Evolutionary conservation across 2,113 vertebrate species (phyloP), one percentile per base, ranked within the genome.

Genomic region (Gallinago paraguaiae): DNA sequence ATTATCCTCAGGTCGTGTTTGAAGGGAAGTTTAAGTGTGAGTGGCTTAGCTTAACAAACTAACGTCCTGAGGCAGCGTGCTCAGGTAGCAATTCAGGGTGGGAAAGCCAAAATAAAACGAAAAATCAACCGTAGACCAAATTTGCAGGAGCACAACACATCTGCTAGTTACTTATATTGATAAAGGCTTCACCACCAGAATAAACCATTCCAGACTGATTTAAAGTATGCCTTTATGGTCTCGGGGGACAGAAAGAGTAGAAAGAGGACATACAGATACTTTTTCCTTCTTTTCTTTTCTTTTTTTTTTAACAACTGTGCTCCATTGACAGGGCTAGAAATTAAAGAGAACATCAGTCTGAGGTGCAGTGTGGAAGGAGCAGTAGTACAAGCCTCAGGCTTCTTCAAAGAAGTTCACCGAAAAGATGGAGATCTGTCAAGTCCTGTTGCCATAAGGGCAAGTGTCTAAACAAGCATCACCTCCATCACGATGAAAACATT

Each of bases 51-150:
- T 53, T 53, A 53, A 35, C 45, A 43, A 51, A 31, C 17, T 10
- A 1, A 31, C 2, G 12, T 64, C 39, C 71, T 20, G 35, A 72
- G 53, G 48, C 57, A 43, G 30, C 13, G 0, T 12, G 25, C 59
- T 33, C 25, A 5, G 22, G 43, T 18, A 6, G 41, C 0, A 0
- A 5, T 71, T 30, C 57, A 6, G 35, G 46, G 30, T 3, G 33
- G 17, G 43, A n/a, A 39, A 79, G 45, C 13, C 30, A 79, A 78
- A 86, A 46, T 24, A 27, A 37, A 56, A 54, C 16, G 0, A 28
- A 77, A 61, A n/a, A 61, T 16, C 24, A 19, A 9, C 20, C 2
- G 28, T 20, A 35, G 27, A 56, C 13, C 35, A 39, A 24, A 61
- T 74, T 84, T 70, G 13, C 27, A 5, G 12, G 11, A 37, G 30